Evolutionary conservation across 2,888 invertebrate genomes (phyloP), one percentile per base, ranked within the genome.

Genomic region (Ectemnius lituratus): DNA sequence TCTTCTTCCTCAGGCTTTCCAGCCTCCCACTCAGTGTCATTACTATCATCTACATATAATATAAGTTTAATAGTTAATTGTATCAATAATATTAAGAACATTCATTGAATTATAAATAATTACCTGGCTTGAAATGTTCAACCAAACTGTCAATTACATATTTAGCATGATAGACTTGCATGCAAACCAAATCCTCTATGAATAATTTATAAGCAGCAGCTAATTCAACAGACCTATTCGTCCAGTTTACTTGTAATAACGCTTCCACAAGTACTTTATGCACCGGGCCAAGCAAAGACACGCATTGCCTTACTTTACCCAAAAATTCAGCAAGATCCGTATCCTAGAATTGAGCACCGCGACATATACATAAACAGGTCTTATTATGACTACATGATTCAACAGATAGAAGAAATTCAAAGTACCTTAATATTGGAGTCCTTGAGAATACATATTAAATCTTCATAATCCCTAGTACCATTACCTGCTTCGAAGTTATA

Each of bases 101-200:
- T n/a, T 47, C n/a, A 47, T 37, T 11, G 5, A 6, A 37, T 11
- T 47, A 20, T 20, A 64, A 58, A 52, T 52, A 52, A 52, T 52
- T 90, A 94, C 93, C 91, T 82, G 93, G 93, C 85, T 93, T 90
- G 91, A 95, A 95, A 60, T 92, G 91, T 46, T 89, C 85, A n/a
- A 95, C 91, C 66, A 95, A 89, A 85, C 93, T 93, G 62, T 92
- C 91, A 58, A 95, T 91, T 11, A 94, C 93, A 81, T 92, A 91
- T 78, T 93, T 93, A 4, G 94, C 92, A 88, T 95, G 94, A 86
- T 93, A 93, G 79, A 93, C 94, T 81, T 95, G 95, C 1, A 94
- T 94, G 59, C 94, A 93, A 67, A 95, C 91, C 62, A 96, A 91
- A 89, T 95, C 94, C 47, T 94, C 90, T 46, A 95, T 88, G 85